Evolutionary conservation across 2,113 vertebrate species (phyloP), one percentile per base, ranked within the genome.

Genomic region (Tylochromis polylepis): DNA sequence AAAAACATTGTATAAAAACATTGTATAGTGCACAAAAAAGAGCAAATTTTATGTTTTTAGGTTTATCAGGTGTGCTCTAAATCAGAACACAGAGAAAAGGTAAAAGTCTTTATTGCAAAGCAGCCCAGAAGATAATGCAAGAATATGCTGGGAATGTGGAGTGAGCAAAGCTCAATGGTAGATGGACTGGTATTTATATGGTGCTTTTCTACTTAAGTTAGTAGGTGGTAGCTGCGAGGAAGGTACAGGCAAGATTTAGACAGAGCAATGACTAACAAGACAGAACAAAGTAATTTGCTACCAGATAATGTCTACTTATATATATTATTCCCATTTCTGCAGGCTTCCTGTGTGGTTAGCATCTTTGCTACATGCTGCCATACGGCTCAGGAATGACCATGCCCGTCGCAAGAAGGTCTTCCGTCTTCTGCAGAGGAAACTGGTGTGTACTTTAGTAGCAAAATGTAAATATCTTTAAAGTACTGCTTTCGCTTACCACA

Each of bases 281-380:
- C n/a, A n/a, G n/a, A n/a, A n/a, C n/a, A n/a, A 51, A 51, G 46
- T 51, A 16, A 18, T 51, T 51, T 51, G 6, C 7, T 51, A 7
- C 18, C 15, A 15, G 46, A 51, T 18, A 51, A 51, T 16, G 6
- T 18, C 15, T 6, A 51, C 15, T 5, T 49, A 75, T 46, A n/a
- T 2, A 10, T 29, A 49, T 12, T 55, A 2, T 0, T 15, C 6
- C 22, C 27, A 16, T 27, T 34, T 60, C 56, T 34, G 6, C 59
- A 96, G 96, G 79, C 90, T 96, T 80, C 96, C 95, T 46, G 89
- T 85, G 34, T 96, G 95, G 95, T 89, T 96, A n/a, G 94, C 94
- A 20, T 87, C 94, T 11, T 77, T 96, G 60, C 91, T 96, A 3
- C 88, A 81, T 2, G 46, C 86, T 4, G 95, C 95, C 67, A 90